Percentiles rank a stretch among this genome's conserved stretches.
These are phyloP conservation scores for Camponotus vicinus DNA, from an alignment of 1,140 invertebrate genomes.

Conservation along the genomic window DNA sequence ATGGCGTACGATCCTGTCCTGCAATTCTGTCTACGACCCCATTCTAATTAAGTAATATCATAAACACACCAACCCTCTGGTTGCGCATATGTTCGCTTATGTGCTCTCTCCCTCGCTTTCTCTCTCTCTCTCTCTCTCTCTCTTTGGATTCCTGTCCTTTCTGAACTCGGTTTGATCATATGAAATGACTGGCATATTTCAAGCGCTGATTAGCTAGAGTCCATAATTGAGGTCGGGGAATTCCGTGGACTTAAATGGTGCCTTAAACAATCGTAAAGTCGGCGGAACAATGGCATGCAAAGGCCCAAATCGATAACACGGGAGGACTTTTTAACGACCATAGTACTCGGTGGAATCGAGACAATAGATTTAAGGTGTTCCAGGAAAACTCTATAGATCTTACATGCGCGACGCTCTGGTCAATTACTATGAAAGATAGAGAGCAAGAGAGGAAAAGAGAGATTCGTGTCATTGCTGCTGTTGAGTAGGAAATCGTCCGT, in stretches of 20 bases:
- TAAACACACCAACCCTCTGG: slow-evolving; percentile 69
- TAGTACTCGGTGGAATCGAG: slow-evolving; percentile 21
- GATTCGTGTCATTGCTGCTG: not conserved
- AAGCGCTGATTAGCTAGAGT: slow-evolving; percentile 77
- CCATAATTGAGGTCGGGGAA: slow-evolving; percentile 75
- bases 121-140: slow-evolving; percentile 5
- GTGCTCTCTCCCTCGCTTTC: not conserved
- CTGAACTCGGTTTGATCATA: slow-evolving; percentile 12
- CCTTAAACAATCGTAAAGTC: slow-evolving; percentile 72
- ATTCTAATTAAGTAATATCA: slow-evolving; percentile 78
- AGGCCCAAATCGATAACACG: slow-evolving; percentile 29
- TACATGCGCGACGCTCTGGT: slow-evolving; percentile 67
- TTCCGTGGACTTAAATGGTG: slow-evolving; percentile 53
- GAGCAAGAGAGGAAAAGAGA: not conserved
- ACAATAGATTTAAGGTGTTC: slow-evolving; percentile 73
- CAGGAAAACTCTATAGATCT: slow-evolving; percentile 58
- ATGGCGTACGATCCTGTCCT: slow-evolving; percentile 28
- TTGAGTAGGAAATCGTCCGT: slow-evolving; percentile 59
- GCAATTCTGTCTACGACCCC: slow-evolving; percentile 39
- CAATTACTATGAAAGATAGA: slow-evolving; percentile 54
- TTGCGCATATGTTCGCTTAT: slow-evolving; percentile 14
- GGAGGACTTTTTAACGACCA: not conserved
- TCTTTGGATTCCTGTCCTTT: slow-evolving; percentile 35
- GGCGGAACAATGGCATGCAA: not conserved
- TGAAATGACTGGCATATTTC: slow-evolving; percentile 67